phyloP scores from a whole-genome alignment of 2,797 vertebrate species.

The Myripristis murdjan region DNA sequence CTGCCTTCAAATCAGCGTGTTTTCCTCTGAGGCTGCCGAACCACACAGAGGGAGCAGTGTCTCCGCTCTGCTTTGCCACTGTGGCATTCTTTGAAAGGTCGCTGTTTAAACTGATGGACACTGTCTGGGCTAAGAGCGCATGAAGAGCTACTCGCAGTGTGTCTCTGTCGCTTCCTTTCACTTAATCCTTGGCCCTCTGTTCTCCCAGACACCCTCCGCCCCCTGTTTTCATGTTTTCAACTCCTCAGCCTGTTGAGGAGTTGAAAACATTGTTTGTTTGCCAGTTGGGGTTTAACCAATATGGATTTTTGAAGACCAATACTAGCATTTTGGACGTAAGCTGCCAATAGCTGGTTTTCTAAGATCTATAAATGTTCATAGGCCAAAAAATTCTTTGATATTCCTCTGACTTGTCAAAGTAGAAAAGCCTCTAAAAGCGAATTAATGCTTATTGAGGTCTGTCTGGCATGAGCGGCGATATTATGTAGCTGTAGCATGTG shows the following conservation, averaged over 20 bases:
- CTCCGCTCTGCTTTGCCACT: conserved; percentile 38
- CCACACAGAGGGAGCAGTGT: conserved; percentile 76
- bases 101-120: conserved; percentile 64
- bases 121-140: conserved; percentile 63
- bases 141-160: conserved; percentile 48
- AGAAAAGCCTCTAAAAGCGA: too few relatives aligned
- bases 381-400: too few relatives aligned
- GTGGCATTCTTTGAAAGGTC: conserved; percentile 66
- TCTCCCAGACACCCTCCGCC: conserved; percentile 17
- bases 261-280: conserved; percentile 11
- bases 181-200: conserved; percentile 22
- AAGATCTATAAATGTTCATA: too few relatives aligned
- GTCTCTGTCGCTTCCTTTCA: conserved; percentile 48
- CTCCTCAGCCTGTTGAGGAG: conserved; percentile 7
- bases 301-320: too few relatives aligned
- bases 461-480: too few relatives aligned
- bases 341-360: too few relatives aligned
- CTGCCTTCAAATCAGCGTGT: conserved; percentile 63
- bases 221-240: conserved; percentile 2
- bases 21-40: conserved; percentile 61
- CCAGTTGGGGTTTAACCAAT: neutral
- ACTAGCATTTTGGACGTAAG: too few relatives aligned
- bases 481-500: too few relatives aligned
- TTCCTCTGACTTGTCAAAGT: too few relatives aligned
- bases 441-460: too few relatives aligned